Base-by-base conservation (phyloP, 1,140 invertebrate species). In the Bombus consobrinus region DNA sequence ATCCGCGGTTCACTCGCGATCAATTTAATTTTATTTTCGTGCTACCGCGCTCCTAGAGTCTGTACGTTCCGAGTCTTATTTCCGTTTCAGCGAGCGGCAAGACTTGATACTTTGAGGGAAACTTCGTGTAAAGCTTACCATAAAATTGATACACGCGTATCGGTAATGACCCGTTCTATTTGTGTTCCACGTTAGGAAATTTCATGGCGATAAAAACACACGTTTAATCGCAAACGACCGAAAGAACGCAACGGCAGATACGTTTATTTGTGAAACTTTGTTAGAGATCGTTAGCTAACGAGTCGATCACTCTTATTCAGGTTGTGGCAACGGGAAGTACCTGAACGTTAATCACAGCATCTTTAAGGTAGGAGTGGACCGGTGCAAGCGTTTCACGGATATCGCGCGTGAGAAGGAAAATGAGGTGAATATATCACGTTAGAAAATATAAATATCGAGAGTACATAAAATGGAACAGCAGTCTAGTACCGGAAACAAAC, bases 241-340 rank as follows among this genome's bases (percentile, higher is more conserved):
- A 53, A 53, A 53, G 47, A 22, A 53, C 47, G 18, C 47, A 53
- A 5, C 18, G 6, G 47, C 13, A 66, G 37, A 34, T 8, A 39
- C 25, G 37, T 39, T 71, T 71, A 71, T 71, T 37, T 9, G 28
- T n/a, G 5, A 41, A 72, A 72, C 28, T n/a, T 72, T 28, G 8
- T 39, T 25, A 9, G 25, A n/a, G 12, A 72, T 41, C 1, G 28
- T 72, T 43, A 41, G 41, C 39, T n/a, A 28, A 72, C 6, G 5
- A 53, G 47, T 71, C 34, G 41, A 37, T 43, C 2, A 22, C 15
- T 78, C 62, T 86, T 66, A 25, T 94, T 41, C 94, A 98, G 98
- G 98, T 84, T 99, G 98, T 95, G 98, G 98, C 86, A 98, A 98
- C 95, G 98, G 98, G 39, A 98, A 99, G 93, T 99, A 99, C 95